These are phyloP conservation scores for Solenopsis invicta DNA, from an alignment of 1,140 invertebrate genomes.

Conservation along the genomic window DNA sequence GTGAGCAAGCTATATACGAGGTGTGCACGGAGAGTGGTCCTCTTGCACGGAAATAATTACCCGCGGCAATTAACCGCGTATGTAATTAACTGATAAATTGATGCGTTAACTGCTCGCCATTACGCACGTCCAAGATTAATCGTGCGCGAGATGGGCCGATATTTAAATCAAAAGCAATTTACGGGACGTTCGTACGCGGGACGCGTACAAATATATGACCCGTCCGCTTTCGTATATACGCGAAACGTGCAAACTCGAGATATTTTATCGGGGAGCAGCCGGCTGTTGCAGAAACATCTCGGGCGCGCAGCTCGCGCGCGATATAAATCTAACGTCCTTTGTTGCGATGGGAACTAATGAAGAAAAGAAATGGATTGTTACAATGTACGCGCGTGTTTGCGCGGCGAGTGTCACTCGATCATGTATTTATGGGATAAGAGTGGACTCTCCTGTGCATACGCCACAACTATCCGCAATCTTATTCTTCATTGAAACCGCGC, in stretches of 20 bases:
- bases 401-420: constrained; percentile 22
- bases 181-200: constrained; percentile 24
- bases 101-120: constrained; percentile 73
- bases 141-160: constrained; percentile 58
- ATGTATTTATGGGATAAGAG: constrained; percentile 14
- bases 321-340: constrained; percentile 7
- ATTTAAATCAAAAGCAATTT: constrained; percentile 75
- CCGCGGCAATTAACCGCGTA: constrained; percentile 73
- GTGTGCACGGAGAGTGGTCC: constrained; percentile 9
- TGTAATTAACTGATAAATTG: constrained; percentile 82
- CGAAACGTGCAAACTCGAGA: constrained; percentile 15
- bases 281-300: neutral
- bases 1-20: neutral
- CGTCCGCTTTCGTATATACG: constrained; percentile 3
- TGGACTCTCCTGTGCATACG: neutral
- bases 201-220: neutral
- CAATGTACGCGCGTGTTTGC: constrained; percentile 3
- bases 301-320: neutral
- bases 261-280: neutral
- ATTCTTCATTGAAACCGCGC: constrained; percentile 57
- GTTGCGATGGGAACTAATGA: neutral
- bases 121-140: constrained; percentile 69
- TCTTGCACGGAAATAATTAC: constrained; percentile 65
- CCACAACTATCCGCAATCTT: constrained; percentile 21
- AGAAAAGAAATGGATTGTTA: neutral